These are phyloP conservation scores for Hypena proboscidalis DNA, from an alignment of 2,888 invertebrate genomes.

Conservation along the genomic window DNA sequence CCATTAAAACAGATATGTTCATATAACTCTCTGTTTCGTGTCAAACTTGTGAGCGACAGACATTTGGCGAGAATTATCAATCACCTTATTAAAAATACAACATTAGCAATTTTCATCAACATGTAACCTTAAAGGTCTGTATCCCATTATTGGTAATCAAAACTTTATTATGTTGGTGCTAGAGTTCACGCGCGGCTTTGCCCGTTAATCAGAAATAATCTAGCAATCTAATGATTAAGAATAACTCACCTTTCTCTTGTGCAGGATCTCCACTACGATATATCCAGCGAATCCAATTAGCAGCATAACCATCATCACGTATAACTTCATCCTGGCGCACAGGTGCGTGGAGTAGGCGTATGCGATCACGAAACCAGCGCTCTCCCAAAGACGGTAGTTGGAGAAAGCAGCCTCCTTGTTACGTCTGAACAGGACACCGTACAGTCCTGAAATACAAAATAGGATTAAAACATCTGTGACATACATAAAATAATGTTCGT, in stretches of 20 bases:
- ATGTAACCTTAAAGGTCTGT: too few relatives aligned
- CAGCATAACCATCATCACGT: constrained; percentile 92
- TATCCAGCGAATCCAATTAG: constrained; percentile 91
- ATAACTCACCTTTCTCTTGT: constrained; percentile 90
- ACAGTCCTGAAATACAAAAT: constrained; percentile 88
- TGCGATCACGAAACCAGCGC: constrained; percentile 94
- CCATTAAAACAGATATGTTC: too few relatives aligned
- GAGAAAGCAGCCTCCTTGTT: constrained; percentile 97
- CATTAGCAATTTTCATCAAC: too few relatives aligned
- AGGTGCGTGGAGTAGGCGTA: constrained; percentile 95
- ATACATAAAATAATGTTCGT: too few relatives aligned
- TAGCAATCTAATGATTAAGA: neutral
- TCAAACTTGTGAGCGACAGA: too few relatives aligned
- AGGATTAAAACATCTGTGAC: too few relatives aligned
- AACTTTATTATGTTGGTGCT: too few relatives aligned
- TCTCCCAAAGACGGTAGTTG: constrained; percentile 96
- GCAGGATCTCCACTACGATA: constrained; percentile 91
- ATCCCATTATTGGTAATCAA: too few relatives aligned
- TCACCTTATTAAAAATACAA: too few relatives aligned
- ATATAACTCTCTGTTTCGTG: too few relatives aligned
- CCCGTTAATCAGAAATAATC: neutral
- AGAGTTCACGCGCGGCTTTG: too few relatives aligned
- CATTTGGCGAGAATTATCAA: too few relatives aligned
- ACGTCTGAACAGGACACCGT: constrained; percentile 93
- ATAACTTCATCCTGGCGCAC: constrained; percentile 94